These are phyloP conservation scores for Drosophila mercatorum DNA, from an alignment of 2,888 invertebrate genomes.

Conservation along the genomic window DNA sequence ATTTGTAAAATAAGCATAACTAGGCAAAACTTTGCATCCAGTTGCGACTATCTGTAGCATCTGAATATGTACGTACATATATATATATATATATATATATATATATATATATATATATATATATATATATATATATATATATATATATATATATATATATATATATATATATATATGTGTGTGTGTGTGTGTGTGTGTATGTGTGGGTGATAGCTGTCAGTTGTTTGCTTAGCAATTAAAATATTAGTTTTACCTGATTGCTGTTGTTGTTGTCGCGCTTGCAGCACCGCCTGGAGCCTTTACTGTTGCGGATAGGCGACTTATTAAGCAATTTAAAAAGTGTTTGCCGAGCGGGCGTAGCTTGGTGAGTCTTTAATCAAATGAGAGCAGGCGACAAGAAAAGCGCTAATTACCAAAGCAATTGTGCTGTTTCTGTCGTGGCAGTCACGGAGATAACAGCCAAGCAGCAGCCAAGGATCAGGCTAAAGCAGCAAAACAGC, in stretches of 20 bases:
- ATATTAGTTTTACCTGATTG: conserved; percentile 61
- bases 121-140: too few relatives aligned
- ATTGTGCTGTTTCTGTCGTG: conserved; percentile 32
- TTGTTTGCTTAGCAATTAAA: conserved; percentile 69
- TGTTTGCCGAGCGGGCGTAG: conserved; percentile 26
- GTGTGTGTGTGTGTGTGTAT: conserved; percentile 6
- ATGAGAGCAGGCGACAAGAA: conserved; percentile 54
- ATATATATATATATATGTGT: background rate
- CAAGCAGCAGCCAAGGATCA: conserved; percentile 42
- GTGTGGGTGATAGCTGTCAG: conserved; percentile 12
- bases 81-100: too few relatives aligned
- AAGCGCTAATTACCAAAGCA: conserved; percentile 54
- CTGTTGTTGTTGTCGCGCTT: conserved; percentile 3
- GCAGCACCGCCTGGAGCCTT: conserved; percentile 4
- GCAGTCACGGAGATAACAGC: conserved; percentile 44
- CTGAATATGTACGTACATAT: too few relatives aligned
- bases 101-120: too few relatives aligned
- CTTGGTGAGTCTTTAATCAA: conserved; percentile 55
- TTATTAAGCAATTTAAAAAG: conserved; percentile 51
- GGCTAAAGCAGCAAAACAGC: conserved; percentile 29
- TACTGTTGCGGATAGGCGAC: conserved; percentile 17
- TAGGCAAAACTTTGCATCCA: conserved; percentile 44
- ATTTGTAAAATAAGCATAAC: conserved; percentile 68
- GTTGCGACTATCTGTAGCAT: conserved; percentile 10
- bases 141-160: too few relatives aligned